phyloP scores from a whole-genome alignment of 2,797 vertebrate species.

The Lutjanus argentimaculatus region DNA sequence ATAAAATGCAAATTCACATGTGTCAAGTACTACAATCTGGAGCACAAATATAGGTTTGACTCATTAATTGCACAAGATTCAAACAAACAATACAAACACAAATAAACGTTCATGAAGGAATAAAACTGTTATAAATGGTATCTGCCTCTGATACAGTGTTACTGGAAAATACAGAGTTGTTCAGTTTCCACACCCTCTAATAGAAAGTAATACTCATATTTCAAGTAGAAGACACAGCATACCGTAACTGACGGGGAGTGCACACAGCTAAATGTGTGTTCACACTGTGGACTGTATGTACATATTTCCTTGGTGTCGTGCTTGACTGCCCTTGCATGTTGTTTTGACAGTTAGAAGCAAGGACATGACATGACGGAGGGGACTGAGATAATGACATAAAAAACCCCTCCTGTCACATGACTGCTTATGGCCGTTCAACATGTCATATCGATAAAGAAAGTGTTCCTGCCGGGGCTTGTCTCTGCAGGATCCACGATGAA shows the following conservation, averaged over 20 bases:
- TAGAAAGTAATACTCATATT: constrained; percentile 56
- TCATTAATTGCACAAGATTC: neutral
- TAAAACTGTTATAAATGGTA: neutral
- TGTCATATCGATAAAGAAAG: neutral
- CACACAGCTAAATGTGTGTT: constrained; percentile 22
- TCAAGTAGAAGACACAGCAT: constrained; percentile 66
- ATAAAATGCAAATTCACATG: constrained; percentile 4
- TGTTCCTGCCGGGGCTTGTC: neutral
- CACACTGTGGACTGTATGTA: constrained; percentile 45
- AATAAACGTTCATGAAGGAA: constrained; percentile 2
- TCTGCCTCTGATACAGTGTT: neutral
- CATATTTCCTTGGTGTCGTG: constrained; percentile 55
- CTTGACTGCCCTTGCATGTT: constrained; percentile 80
- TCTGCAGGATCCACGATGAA: neutral
- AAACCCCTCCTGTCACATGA: constrained; percentile 46
- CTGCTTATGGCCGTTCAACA: neutral
- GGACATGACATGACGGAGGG: constrained; percentile 47
- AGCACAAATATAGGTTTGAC: neutral
- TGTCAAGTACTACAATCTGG: neutral
- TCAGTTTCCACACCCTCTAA: constrained; percentile 5
- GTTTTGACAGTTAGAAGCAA: constrained; percentile 78
- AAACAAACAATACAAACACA: neutral
- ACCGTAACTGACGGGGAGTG: constrained; percentile 48
- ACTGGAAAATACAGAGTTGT: constrained; percentile 15
- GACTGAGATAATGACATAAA: constrained; percentile 48